Evolutionary conservation across 2,888 invertebrate genomes (phyloP).

Genomic region (Amiota minor): DNA sequence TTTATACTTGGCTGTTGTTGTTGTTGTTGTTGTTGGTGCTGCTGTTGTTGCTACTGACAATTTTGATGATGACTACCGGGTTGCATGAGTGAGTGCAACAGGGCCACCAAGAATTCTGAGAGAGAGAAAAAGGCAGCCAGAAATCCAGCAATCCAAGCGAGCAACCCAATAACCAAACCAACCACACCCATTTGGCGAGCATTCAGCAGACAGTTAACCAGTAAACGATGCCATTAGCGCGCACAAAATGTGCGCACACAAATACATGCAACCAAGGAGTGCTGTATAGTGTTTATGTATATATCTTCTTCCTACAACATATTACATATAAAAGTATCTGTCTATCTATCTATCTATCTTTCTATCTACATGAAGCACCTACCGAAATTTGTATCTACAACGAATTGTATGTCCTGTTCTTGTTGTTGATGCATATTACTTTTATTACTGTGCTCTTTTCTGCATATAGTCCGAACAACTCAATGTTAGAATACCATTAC

Average conservation of each 20-base stretch:
- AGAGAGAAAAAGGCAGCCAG: too few species aligned
- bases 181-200: constrained; percentile 37
- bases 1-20: background rate
- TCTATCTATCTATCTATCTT: background rate
- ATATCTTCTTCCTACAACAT: constrained; percentile 28
- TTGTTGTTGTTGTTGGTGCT: background rate
- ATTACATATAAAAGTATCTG: constrained; percentile 25
- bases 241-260: constrained; percentile 61
- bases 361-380: background rate
- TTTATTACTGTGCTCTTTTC: constrained; percentile 56
- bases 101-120: too few species aligned
- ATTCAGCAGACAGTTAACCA: constrained; percentile 58
- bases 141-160: too few species aligned
- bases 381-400: background rate
- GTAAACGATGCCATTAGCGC: constrained; percentile 67
- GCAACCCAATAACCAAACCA: background rate
- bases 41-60: background rate
- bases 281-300: background rate
- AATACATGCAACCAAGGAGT: background rate
- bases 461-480: constrained; percentile 28
- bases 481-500: too few species aligned
- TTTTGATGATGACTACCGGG: constrained; percentile 6
- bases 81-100: background rate
- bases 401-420: background rate
- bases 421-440: constrained; percentile 53